phyloP scores from a whole-genome alignment of 2,797 vertebrate genomes.

The Manis pentadactyla region DNA sequence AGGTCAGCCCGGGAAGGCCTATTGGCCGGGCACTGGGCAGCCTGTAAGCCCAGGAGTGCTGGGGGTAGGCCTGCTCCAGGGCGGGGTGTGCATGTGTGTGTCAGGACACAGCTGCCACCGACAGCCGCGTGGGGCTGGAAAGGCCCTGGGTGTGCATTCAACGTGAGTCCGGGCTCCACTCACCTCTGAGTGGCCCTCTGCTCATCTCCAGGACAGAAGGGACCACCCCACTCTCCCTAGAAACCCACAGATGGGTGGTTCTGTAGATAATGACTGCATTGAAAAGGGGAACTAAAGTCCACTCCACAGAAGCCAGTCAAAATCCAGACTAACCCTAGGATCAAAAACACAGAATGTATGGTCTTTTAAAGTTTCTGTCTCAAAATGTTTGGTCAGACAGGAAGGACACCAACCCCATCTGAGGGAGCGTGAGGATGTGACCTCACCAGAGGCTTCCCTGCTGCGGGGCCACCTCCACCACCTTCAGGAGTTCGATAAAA shows the following conservation, averaged over 20 bases:
- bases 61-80: fast-evolving
- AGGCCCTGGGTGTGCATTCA: fast-evolving
- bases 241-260: fast-evolving
- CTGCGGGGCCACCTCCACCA: slow-evolving; percentile 70
- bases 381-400: neutral
- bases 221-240: fast-evolving
- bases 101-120: fast-evolving
- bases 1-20: neutral
- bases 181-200: fast-evolving
- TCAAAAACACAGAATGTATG: fast-evolving
- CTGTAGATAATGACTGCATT: fast-evolving
- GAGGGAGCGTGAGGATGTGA: neutral
- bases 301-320: fast-evolving
- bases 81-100: fast-evolving
- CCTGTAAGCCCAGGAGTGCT: fast-evolving
- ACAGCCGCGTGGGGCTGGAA: neutral
- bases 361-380: neutral
- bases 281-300: fast-evolving
- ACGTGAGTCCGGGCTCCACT: fast-evolving
- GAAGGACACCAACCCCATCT: neutral
- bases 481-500: slow-evolving; percentile 70
- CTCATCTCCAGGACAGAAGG: neutral
- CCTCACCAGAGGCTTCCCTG: neutral
- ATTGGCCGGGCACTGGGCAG: fast-evolving
- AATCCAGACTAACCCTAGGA: fast-evolving